phyloP scores from a whole-genome alignment of 2,113 vertebrate species.

The Bostrychus sinensis region DNA sequence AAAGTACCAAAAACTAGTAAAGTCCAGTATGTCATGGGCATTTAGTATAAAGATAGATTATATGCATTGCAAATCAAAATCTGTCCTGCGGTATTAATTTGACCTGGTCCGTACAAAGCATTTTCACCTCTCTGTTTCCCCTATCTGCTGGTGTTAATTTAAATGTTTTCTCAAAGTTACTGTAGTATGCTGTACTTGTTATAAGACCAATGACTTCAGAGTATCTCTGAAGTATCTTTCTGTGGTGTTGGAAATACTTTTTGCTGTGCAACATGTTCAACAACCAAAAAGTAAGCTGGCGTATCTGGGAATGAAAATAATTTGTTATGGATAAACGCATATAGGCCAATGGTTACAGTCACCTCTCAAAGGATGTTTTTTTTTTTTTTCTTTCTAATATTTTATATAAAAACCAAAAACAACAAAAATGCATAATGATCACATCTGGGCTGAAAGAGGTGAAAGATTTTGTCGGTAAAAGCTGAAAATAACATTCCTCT shows the following conservation, averaged over 20 bases:
- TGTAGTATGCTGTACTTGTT: not conserved
- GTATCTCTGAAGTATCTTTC: slow-evolving; percentile 12
- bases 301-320: not conserved
- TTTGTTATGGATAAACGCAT: not conserved
- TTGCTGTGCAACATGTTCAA: slow-evolving; percentile 10
- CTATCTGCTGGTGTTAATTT: not conserved
- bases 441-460: slow-evolving; percentile 9
- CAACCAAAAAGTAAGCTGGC: slow-evolving; percentile 18
- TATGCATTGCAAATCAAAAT: no score
- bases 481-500: slow-evolving; percentile 56
- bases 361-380: slow-evolving; percentile 11
- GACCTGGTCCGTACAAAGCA: not conserved
- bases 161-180: slow-evolving; percentile 1
- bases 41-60: no score
- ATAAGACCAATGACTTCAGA: not conserved
- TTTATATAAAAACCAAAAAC: slow-evolving; percentile 65
- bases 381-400: slow-evolving; percentile 47
- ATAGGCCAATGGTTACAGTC: not conserved
- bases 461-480: slow-evolving; percentile 18
- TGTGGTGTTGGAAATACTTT: not conserved
- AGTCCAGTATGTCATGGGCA: not conserved
- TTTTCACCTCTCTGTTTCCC: slow-evolving; percentile 50
- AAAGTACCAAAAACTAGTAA: no score
- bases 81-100: no score
- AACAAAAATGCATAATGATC: slow-evolving; percentile 24